Base-by-base conservation (phyloP, 2,113 vertebrate genomes). In the Cyphomyrus discorhynchus region DNA sequence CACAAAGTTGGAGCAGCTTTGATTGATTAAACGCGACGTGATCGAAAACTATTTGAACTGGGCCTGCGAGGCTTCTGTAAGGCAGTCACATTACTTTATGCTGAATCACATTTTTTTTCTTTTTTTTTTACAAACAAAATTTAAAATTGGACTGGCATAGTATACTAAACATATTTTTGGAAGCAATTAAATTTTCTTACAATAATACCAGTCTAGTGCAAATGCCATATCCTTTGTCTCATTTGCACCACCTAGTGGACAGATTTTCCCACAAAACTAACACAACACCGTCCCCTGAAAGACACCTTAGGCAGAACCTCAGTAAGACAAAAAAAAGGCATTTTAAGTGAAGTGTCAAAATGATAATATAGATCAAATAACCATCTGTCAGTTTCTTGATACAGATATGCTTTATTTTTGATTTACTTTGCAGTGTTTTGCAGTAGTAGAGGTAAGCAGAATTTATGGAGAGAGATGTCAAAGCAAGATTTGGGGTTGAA, bases 201-300 rank as follows among this genome's bases (percentile, higher is more conserved):
- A 58, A 56, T 6, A n/a, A n/a, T 83, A 6, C 3, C 24, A 24
- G 21, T 13, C 27, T 35, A n/a, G 46, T 66, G 31, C 10, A 21
- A 49, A 86, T 46, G 52, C 1, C 24, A 49, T 62, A 15, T 88
- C 74, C 27, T 19, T 70, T 89, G 70, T 87, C 90, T 90, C 89
- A 86, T 90, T 89, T 89, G 88, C 91, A 89, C 92, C 93, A 92
- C 89, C 92, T 91, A 86, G 92, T 93, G 93, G 91, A 80, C 45
- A 87, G 4, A 90, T 90, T 87, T 50, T 80, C 35, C 31, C 15
- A 7, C 74, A 80, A 80, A 80, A 19, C 13, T 17, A 39, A 39
- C 35, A 80, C 35, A 42, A 80, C 74, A 70, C 62, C 9, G 11
- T 70, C 27, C 0, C 62, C 10, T 13, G 9, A 11, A 10, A 13